A percentile compares a stretch with the other conserved stretches of the same genome.
These are phyloP conservation scores for Danaus plexippus DNA, from an alignment of 1,140 invertebrate species.

Conservation along the genomic window DNA sequence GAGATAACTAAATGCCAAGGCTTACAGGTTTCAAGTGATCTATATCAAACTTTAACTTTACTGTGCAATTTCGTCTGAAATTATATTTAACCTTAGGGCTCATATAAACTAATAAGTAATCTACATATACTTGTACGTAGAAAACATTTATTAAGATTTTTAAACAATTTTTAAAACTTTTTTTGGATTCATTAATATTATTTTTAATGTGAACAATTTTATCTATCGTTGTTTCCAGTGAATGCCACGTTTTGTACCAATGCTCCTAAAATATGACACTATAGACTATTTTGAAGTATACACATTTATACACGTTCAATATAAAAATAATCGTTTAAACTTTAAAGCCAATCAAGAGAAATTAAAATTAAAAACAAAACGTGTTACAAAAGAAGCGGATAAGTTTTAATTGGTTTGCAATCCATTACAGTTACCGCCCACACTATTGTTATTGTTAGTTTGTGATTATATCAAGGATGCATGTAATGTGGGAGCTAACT, in stretches of 20 bases:
- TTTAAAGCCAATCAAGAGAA: neutral
- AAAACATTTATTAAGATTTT: too few species aligned
- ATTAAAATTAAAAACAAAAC: neutral
- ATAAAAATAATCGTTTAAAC: too few species aligned
- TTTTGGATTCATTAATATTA: neutral
- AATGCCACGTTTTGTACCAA: too few species aligned
- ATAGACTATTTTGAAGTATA: neutral
- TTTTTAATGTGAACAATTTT: slow-evolving; percentile 1
- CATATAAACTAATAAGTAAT: too few species aligned
- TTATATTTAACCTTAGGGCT: too few species aligned
- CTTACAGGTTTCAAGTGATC: slow-evolving; percentile 26
- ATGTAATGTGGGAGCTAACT: too few species aligned
- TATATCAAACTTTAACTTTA: slow-evolving; percentile 17
- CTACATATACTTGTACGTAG: too few species aligned
- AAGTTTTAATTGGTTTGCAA: slow-evolving; percentile 27
- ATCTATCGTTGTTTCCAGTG: slow-evolving; percentile 1
- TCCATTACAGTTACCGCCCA: slow-evolving; percentile 24
- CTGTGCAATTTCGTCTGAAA: too few species aligned
- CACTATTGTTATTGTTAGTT: slow-evolving; percentile 27
- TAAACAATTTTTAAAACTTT: too few species aligned
- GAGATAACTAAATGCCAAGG: slow-evolving; percentile 31
- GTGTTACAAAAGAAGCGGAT: neutral
- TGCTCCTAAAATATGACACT: too few species aligned
- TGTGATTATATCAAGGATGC: too few species aligned
- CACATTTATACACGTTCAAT: too few species aligned